A percentile compares a stretch with the other conserved stretches of the same genome.
phyloP scores from a whole-genome alignment of 2,888 invertebrate genomes.

The Euphydryas editha region DNA sequence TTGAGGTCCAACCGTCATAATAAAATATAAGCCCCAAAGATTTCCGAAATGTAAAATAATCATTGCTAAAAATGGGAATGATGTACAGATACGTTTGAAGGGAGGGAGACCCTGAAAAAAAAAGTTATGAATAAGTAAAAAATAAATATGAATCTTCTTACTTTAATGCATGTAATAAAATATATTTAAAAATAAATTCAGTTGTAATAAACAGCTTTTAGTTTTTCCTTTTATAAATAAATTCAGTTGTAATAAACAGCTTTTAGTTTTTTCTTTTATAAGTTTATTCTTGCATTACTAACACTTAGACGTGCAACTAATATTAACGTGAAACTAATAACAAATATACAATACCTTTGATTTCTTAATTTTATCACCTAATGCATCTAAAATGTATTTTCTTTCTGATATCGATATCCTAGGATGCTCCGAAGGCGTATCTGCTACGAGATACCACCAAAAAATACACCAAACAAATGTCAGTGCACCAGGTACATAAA shows the following conservation, averaged over 20 bases:
- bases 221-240: constrained; percentile 10
- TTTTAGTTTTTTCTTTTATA: neutral
- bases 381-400: constrained; percentile 84
- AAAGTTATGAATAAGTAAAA: constrained; percentile 14
- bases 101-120: constrained; percentile 86
- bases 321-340: constrained; percentile 13
- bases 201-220: too few relatives aligned
- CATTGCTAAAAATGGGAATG: constrained; percentile 88
- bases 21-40: constrained; percentile 89
- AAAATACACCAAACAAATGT: constrained; percentile 81
- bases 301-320: constrained; percentile 29
- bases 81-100: constrained; percentile 83
- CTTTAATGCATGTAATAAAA: neutral
- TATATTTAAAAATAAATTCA: too few relatives aligned
- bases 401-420: constrained; percentile 85
- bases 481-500: constrained; percentile 85
- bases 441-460: constrained; percentile 86
- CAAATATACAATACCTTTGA: constrained; percentile 73
- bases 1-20: constrained; percentile 90
- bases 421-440: constrained; percentile 85
- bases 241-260: too few relatives aligned
- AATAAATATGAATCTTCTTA: neutral
- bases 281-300: constrained; percentile 32
- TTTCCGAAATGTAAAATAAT: constrained; percentile 88
- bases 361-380: constrained; percentile 82